Evolutionary conservation across 2,888 invertebrate genomes (phyloP).

Genomic region (Petrolisthes manimaculis): DNA sequence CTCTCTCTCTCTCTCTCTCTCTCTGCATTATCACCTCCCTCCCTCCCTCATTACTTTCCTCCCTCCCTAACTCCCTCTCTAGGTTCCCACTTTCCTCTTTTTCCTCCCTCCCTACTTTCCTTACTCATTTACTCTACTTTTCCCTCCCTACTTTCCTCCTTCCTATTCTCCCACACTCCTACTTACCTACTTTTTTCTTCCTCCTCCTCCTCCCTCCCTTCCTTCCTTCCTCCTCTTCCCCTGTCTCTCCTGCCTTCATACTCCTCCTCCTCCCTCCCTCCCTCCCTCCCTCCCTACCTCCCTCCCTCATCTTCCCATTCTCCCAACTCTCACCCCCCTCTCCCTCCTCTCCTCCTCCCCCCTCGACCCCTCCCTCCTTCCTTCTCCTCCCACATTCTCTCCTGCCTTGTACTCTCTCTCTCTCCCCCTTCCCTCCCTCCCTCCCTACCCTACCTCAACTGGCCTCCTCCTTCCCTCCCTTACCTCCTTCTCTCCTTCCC

Average conservation of each 20-base stretch:
- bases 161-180: not conserved
- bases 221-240: constrained; percentile 3
- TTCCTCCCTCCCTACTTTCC: not conserved
- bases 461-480: not conserved
- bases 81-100: no score
- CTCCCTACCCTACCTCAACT: not conserved
- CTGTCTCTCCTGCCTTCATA: no score
- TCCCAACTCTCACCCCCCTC: no score
- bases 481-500: not conserved
- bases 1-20: constrained; percentile 12
- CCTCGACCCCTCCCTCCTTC: no score
- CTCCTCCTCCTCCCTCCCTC: no score
- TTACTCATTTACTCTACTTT: not conserved
- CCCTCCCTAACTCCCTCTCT: constrained; percentile 16
- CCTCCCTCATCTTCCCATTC: no score
- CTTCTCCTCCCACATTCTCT: no score
- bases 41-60: not conserved
- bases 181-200: not conserved
- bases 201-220: constrained; percentile 9
- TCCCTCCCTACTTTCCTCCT: constrained; percentile 3
- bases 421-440: constrained; percentile 9
- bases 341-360: no score
- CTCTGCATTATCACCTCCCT: not conserved
- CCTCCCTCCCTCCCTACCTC: no score
- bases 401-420: constrained; percentile 13